Percentiles rank a stretch among this genome's conserved stretches.
These are phyloP conservation scores for Myocastor coypus DNA, from an alignment of 2,113 vertebrate species.

Conservation along the genomic window DNA sequence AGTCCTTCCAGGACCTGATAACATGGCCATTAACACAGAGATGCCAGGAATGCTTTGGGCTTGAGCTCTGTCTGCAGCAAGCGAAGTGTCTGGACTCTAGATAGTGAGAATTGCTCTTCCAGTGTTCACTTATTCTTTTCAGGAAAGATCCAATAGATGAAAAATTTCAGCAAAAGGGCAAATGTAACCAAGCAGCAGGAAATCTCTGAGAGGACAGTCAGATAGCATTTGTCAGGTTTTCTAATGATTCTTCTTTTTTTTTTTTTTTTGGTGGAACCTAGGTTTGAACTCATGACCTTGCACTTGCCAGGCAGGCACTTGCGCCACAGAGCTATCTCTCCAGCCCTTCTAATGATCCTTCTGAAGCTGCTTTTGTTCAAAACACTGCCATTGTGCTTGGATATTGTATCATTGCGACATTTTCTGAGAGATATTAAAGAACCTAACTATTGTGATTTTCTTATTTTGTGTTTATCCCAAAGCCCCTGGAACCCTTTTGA, in stretches of 20 bases:
- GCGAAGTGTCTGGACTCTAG: conserved; percentile 73
- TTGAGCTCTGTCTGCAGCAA: conserved; percentile 67
- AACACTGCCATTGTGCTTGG: conserved; percentile 23
- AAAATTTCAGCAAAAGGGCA: conserved; percentile 35
- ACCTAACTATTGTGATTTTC: conserved; percentile 17
- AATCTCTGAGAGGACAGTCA: background rate
- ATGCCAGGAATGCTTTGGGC: conserved; percentile 79
- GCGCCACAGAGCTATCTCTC: no score
- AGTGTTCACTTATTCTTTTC: conserved; percentile 57
- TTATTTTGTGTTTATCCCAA: conserved; percentile 18
- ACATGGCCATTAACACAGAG: conserved; percentile 73
- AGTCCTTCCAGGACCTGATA: conserved; percentile 77
- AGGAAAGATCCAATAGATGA: background rate
- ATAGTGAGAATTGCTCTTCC: conserved; percentile 64
- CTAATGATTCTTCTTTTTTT: background rate
- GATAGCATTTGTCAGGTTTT: conserved; percentile 42
- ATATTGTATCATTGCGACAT: background rate
- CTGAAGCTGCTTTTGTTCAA: background rate
- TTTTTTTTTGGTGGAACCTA: no score
- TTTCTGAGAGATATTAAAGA: background rate
- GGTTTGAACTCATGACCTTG: no score
- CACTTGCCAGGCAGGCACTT: no score
- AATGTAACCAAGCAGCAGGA: background rate
- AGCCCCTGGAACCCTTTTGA: background rate
- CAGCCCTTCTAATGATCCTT: background rate